Base-by-base conservation (phyloP, 2,888 invertebrate genomes). In the Rhabditoides inermis region DNA sequence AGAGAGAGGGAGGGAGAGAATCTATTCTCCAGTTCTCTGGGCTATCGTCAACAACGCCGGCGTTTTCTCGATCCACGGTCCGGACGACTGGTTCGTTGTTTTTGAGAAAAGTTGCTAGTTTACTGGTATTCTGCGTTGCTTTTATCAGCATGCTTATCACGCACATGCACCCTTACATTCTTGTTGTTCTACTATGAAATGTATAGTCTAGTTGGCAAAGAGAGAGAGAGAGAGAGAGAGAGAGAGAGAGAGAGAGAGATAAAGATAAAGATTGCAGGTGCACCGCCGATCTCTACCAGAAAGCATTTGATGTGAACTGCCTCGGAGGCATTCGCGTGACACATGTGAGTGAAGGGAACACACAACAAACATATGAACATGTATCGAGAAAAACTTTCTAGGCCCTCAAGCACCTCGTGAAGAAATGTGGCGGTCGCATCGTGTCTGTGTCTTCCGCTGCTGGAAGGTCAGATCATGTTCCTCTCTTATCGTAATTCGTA, bases 41-140 rank as follows among this genome's bases (percentile, higher is more conserved):
- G 88, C 87, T 45, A 81, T 90, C 55, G 85, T 90, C 41, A 90
- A 91, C 79, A 88, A 91, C 77, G 89, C 90, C 0, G 91, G 88
- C 0, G 82, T 88, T 0, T 87, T 89, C 85, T 51, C 51, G n/a
- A n/a, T n/a, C n/a, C n/a, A n/a, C n/a, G n/a, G n/a, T n/a, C n/a
- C n/a, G n/a, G n/a, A n/a, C n/a, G n/a, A n/a, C n/a, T n/a, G n/a
- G n/a, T n/a, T n/a, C n/a, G n/a, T n/a, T n/a, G n/a, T n/a, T n/a
- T n/a, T n/a, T n/a, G n/a, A n/a, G n/a, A 32, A 7, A 10, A 32
- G 10, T 10, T 7, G 20, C 7, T 20, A n/a, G 15, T 37, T 18
- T 18, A n/a, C n/a, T n/a, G n/a, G n/a, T n/a, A n/a, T n/a, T n/a
- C n/a, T n/a, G n/a, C 18, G 15, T 18, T 18, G 18, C 15, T 10